A percentile compares a stretch with the other conserved stretches of the same genome.
Conservation (phyloP, 2,888 invertebrate genomes). For the Allygus modestus region DNA sequence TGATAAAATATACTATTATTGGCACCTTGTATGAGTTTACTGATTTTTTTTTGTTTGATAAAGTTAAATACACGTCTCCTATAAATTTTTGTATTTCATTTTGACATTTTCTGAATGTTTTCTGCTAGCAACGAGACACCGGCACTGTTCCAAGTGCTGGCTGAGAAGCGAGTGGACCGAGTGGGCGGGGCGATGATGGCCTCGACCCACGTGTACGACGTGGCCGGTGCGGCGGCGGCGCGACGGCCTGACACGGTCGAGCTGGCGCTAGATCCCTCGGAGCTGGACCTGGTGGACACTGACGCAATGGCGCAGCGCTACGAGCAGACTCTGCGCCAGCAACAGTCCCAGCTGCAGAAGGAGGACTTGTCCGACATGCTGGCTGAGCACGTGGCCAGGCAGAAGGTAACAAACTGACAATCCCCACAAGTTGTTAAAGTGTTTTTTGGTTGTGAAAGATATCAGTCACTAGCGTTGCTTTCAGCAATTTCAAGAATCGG, state of each 20-base stretch:
- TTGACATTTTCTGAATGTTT: background rate
- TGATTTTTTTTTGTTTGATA: too few species aligned
- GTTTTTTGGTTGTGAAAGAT: too few species aligned
- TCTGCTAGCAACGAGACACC: conserved; percentile 90
- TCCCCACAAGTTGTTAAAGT: too few species aligned
- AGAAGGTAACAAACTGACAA: conserved; percentile 82
- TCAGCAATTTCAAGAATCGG: too few species aligned
- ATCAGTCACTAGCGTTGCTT: too few species aligned
- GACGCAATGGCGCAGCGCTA: conserved; percentile 97
- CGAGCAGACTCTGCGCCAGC: conserved; percentile 96
- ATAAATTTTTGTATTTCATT: background rate
- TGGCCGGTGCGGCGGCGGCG: conserved; percentile 76
- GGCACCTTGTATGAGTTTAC: too few species aligned
- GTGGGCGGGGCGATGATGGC: conserved; percentile 98
- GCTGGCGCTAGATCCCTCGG: conserved; percentile 97
- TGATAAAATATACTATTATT: too few species aligned
- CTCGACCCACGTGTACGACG: conserved; percentile 98
- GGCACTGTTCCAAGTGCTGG: conserved; percentile 79
- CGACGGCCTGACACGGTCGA: conserved; percentile 83
- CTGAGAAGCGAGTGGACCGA: conserved; percentile 94
- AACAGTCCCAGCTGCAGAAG: conserved; percentile 90
- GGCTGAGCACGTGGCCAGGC: conserved; percentile 97
- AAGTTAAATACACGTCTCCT: too few species aligned
- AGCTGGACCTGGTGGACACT: conserved; percentile 94
- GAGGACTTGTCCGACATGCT: conserved; percentile 99